Percentiles rank a stretch among this genome's conserved stretches.
phyloP scores from a whole-genome alignment of 1,140 invertebrate genomes.

The Lordiphosa clarofinis region DNA sequence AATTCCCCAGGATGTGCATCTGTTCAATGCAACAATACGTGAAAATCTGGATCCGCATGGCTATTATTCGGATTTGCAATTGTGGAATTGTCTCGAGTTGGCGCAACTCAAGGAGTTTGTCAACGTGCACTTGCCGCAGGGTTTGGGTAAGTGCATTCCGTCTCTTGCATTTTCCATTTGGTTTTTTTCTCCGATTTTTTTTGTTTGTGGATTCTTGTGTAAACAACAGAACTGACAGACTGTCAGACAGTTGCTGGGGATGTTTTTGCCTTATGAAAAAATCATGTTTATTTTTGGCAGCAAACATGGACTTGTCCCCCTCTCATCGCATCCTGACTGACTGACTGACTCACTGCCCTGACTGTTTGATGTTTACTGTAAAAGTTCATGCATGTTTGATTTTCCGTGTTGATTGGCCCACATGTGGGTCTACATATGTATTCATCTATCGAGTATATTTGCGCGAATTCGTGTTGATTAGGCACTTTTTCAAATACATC shows the following conservation, averaged over 20 bases:
- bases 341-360: slow-evolving; percentile 7
- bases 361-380: slow-evolving; percentile 43
- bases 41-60: slow-evolving; percentile 94
- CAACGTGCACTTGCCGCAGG: slow-evolving; percentile 81
- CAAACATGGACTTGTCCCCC: slow-evolving; percentile 42
- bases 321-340: not conserved
- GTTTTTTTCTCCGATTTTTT: too few relatives aligned
- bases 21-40: slow-evolving; percentile 94
- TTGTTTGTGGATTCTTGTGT: slow-evolving; percentile 18
- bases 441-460: slow-evolving; percentile 28
- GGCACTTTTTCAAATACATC: slow-evolving; percentile 17
- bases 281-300: slow-evolving; percentile 61
- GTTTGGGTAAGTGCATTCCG: slow-evolving; percentile 82
- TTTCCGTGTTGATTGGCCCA: slow-evolving; percentile 51
- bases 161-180: not conserved
- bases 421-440: slow-evolving; percentile 31
- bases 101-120: slow-evolving; percentile 90
- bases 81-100: slow-evolving; percentile 84
- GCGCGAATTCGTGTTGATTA: slow-evolving; percentile 33
- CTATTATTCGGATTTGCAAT: slow-evolving; percentile 86
- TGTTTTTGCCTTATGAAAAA: slow-evolving; percentile 54
- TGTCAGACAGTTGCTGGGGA: slow-evolving; percentile 25
- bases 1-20: slow-evolving; percentile 94
- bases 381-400: slow-evolving; percentile 52
- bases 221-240: slow-evolving; percentile 17